A percentile compares a stretch with the other conserved stretches of the same genome.
These are phyloP conservation scores for Laticauda colubrina DNA, from an alignment of 2,113 vertebrate genomes.

Conservation along the genomic window DNA sequence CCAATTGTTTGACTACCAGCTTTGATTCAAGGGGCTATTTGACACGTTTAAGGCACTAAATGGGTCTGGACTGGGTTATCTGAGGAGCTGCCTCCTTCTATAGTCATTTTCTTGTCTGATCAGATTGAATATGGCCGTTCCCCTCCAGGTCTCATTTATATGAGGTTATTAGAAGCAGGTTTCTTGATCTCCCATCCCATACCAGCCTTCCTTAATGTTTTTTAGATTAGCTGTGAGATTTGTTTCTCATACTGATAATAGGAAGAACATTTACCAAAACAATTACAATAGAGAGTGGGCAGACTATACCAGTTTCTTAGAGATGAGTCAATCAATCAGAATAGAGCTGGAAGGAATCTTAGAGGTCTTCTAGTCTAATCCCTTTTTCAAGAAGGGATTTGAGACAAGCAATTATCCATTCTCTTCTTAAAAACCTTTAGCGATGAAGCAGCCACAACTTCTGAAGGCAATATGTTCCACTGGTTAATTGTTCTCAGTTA, in stretches of 20 bases:
- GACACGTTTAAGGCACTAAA: not conserved
- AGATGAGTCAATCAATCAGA: not conserved
- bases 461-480: not conserved
- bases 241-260: not conserved
- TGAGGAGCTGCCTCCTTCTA: not conserved
- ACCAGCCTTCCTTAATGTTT: not conserved
- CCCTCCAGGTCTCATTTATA: not conserved
- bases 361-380: not conserved
- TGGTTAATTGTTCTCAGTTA: too few relatives aligned
- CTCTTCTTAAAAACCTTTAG: not conserved
- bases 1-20: not conserved
- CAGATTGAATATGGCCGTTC: not conserved
- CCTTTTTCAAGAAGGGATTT: not conserved
- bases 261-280: not conserved
- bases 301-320: not conserved
- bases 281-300: not conserved
- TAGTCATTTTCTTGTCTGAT: not conserved
- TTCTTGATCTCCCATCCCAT: not conserved
- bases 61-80: not conserved
- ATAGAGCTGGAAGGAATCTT: not conserved
- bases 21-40: not conserved
- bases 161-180: not conserved
- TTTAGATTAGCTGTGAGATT: not conserved
- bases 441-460: not conserved
- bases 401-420: not conserved